Percentiles rank a stretch among this genome's conserved stretches.
Evolutionary conservation across 2,797 vertebrate species (phyloP).

Genomic region (Corythornis leucogaster): DNA sequence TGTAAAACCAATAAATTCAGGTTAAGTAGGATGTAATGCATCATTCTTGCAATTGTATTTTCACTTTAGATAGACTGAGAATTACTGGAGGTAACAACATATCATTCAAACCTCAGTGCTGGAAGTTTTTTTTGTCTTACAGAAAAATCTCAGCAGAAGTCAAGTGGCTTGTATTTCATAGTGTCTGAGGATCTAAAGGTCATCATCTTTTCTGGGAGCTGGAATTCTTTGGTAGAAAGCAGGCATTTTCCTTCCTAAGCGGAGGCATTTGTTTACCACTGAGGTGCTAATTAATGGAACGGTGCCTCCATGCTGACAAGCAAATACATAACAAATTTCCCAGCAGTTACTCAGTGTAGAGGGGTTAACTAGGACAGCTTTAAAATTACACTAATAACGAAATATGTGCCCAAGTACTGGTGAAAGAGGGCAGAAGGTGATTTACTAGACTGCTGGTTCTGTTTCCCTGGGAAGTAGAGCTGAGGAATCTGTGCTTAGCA

Average conservation of each 20-base stretch:
- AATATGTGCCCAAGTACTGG: neutral
- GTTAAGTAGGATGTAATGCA: neutral
- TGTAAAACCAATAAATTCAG: neutral
- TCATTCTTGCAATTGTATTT: neutral
- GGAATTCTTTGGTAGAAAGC: neutral
- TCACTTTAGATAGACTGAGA: neutral
- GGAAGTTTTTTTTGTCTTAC: neutral
- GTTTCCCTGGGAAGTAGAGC: neutral
- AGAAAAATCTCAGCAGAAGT: neutral
- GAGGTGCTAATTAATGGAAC: neutral
- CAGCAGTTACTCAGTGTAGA: neutral
- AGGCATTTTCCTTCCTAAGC: neutral
- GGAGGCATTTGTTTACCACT: neutral
- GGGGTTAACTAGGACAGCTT: neutral
- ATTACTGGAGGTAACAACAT: neutral
- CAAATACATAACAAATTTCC: neutral
- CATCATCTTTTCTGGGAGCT: neutral
- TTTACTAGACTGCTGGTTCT: neutral
- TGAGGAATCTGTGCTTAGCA: neutral
- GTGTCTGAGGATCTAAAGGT: neutral
- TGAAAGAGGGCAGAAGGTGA: neutral
- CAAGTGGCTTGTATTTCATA: neutral
- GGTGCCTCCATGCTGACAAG: neutral
- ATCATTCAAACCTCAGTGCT: neutral
- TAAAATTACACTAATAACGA: neutral